Percentiles rank a stretch among this genome's conserved stretches.
Evolutionary conservation across 2,797 vertebrate genomes (phyloP).

Genomic region (Cephalopachus bancanus): DNA sequence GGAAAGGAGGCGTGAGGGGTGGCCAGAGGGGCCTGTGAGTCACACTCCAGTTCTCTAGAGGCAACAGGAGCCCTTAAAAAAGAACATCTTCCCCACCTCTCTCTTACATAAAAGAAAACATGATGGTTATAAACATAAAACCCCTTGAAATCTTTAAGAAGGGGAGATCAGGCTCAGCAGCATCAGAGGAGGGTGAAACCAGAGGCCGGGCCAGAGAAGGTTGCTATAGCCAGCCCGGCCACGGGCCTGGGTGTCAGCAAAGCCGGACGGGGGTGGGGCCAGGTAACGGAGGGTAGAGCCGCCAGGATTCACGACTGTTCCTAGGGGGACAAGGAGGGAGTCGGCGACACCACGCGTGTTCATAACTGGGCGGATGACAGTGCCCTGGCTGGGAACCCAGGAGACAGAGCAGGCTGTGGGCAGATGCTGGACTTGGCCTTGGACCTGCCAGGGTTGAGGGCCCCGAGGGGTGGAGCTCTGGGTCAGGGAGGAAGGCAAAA

Average conservation of each 20-base stretch:
- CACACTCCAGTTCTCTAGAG: no score
- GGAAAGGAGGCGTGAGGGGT: neutral
- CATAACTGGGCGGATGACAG: neutral
- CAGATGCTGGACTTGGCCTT: neutral
- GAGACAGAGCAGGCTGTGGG: neutral
- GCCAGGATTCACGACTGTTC: neutral
- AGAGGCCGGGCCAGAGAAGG: neutral
- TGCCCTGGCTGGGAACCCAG: neutral
- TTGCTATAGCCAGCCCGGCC: neutral
- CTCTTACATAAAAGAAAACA: neutral
- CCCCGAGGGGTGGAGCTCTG: neutral
- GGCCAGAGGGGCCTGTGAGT: neutral
- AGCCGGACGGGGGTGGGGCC: neutral
- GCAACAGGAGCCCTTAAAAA: neutral
- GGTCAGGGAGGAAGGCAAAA: neutral
- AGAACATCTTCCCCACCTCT: neutral
- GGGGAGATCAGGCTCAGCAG: neutral
- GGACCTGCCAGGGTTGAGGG: neutral
- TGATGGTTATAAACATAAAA: neutral
- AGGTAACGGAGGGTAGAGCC: neutral
- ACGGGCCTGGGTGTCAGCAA: neutral
- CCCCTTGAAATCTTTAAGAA: neutral
- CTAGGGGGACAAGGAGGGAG: no score
- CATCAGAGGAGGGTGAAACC: neutral
- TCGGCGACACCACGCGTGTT: rapidly evolving